Evolutionary conservation across 2,113 vertebrate genomes (phyloP).

Genomic region (Pedionomus torquatus): DNA sequence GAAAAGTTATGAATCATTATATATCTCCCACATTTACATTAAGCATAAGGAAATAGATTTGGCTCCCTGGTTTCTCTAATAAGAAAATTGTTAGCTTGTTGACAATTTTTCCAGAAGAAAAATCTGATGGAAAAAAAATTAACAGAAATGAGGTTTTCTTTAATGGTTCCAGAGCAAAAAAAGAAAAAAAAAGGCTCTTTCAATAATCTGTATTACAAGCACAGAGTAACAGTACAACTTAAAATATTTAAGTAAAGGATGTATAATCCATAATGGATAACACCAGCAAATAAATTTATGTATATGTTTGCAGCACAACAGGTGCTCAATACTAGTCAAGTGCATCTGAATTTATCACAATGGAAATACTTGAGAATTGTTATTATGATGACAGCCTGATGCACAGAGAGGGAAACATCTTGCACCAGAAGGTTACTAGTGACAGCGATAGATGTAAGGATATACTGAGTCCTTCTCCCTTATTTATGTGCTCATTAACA

Average conservation of each 20-base stretch:
- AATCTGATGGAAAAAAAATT: background rate
- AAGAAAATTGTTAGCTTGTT: background rate
- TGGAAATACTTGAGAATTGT: background rate
- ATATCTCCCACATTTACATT: background rate
- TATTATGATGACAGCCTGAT: background rate
- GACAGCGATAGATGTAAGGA: background rate
- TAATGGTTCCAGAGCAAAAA: background rate
- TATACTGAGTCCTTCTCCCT: background rate
- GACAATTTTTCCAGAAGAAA: background rate
- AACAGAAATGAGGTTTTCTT: background rate
- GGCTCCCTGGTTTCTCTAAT: background rate
- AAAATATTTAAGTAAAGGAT: background rate
- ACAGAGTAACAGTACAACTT: background rate
- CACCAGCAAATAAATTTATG: background rate
- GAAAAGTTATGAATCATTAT: background rate
- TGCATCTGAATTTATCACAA: background rate
- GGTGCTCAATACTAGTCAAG: background rate
- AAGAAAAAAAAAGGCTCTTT: background rate
- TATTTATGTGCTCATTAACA: background rate
- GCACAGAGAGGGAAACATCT: background rate
- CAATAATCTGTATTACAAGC: background rate
- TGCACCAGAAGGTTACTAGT: background rate
- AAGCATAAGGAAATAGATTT: background rate
- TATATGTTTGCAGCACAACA: background rate
- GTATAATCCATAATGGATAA: background rate